Conservation (phyloP, 2,888 invertebrate species). For the Hirtodrosophila trivittata region DNA sequence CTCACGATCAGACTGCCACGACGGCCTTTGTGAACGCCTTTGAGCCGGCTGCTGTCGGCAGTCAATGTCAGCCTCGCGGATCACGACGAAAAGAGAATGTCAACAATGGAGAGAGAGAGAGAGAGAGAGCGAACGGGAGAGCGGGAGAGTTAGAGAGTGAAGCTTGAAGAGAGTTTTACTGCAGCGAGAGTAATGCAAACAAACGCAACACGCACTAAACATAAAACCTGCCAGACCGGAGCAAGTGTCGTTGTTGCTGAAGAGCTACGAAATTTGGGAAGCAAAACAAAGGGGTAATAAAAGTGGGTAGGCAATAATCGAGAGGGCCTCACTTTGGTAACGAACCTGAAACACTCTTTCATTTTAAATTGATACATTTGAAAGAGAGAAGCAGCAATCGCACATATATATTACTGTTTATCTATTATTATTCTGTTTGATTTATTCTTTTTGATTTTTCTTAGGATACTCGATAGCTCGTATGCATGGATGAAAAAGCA, state of each 20-base stretch:
- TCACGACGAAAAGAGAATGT: too few relatives aligned
- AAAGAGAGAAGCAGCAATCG: too few relatives aligned
- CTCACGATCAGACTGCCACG: constrained; percentile 48
- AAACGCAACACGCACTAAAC: background rate
- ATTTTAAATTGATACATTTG: background rate
- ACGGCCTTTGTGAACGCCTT: constrained; percentile 3
- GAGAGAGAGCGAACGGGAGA: background rate
- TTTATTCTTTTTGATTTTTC: too few relatives aligned
- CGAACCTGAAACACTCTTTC: constrained; percentile 10
- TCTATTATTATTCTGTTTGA: too few relatives aligned
- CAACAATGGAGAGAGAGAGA: constrained; percentile 9
- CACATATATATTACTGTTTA: too few relatives aligned
- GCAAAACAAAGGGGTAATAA: constrained; percentile 33
- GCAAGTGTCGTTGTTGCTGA: constrained; percentile 20
- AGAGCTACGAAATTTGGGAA: constrained; percentile 25
- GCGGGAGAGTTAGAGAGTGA: constrained; percentile 1
- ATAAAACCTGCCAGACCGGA: constrained; percentile 54
- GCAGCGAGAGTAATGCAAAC: constrained; percentile 4
- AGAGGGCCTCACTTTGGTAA: background rate
- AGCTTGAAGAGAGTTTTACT: background rate
- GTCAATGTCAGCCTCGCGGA: constrained; percentile 22
- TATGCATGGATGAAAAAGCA: too few relatives aligned
- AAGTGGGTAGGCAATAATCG: constrained; percentile 1
- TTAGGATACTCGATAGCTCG: too few relatives aligned
- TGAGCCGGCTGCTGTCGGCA: constrained; percentile 2